Percentiles rank a stretch among this genome's conserved stretches.
Evolutionary conservation across 2,113 vertebrate genomes (phyloP).

Genomic region (Felis catus): DNA sequence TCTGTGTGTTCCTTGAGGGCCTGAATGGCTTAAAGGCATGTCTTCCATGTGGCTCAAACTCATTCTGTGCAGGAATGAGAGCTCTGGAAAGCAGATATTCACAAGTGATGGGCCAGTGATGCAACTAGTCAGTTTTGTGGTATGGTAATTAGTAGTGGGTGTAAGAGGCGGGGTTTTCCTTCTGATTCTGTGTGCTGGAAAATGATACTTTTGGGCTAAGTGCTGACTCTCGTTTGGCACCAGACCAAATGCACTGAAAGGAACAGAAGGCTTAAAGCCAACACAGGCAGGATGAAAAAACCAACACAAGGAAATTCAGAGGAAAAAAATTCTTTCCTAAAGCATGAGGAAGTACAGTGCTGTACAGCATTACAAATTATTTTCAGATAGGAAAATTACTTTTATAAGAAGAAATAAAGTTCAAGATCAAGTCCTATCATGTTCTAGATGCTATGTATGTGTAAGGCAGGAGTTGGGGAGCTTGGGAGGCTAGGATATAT

Average conservation of each 20-base stretch:
- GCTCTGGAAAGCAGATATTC: constrained; percentile 39
- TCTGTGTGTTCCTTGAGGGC: constrained; percentile 6
- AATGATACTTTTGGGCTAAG: constrained; percentile 50
- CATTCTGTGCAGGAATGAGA: constrained; percentile 34
- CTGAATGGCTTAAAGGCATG: constrained; percentile 18
- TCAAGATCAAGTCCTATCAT: not conserved
- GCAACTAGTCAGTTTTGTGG: constrained; percentile 68
- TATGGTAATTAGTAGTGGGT: constrained; percentile 71
- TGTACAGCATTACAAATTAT: not conserved
- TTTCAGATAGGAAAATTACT: constrained; percentile 8
- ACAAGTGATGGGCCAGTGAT: constrained; percentile 43
- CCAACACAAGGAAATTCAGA: not conserved
- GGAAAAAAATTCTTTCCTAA: constrained; percentile 7
- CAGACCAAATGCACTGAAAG: not conserved
- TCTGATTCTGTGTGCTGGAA: constrained; percentile 45
- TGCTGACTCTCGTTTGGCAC: constrained; percentile 66
- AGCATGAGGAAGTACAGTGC: constrained; percentile 44
- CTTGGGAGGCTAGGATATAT: not conserved
- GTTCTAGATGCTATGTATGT: not conserved
- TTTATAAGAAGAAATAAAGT: constrained; percentile 14
- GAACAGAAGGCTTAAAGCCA: constrained; percentile 46
- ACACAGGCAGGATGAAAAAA: constrained; percentile 26
- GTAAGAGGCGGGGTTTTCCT: constrained; percentile 74
- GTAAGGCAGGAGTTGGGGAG: not conserved
- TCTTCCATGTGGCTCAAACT: constrained; percentile 56